Evolutionary conservation across 2,888 invertebrate genomes (phyloP), one percentile per base, ranked within the genome.

Genomic region (Empis stercorea): DNA sequence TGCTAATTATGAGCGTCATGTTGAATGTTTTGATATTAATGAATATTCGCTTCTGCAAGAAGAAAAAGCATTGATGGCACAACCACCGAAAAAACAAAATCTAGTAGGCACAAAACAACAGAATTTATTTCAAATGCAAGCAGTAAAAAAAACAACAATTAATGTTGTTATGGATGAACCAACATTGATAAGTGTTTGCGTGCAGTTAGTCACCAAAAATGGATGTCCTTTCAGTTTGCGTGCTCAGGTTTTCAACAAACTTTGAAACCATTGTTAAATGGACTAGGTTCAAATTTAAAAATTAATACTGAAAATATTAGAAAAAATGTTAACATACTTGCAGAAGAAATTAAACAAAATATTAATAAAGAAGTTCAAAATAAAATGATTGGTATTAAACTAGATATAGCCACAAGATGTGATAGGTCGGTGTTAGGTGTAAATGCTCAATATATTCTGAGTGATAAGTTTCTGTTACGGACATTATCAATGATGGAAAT

Each of bases 371-470:
- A 34, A n/a, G n/a, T 34, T 13, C 38, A 46, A 14, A 46, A 48
- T 14, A 47, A 42, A 37, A 48, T 48, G 40, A 16, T 51, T 20
- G 17, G 46, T 20, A 20, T 52, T 13, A 50, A 50, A 43, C 40
- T n/a, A n/a, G n/a, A n/a, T n/a, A n/a, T n/a, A n/a, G n/a, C n/a
- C n/a, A n/a, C n/a, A n/a, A n/a, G n/a, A 20, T 39, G 30, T 17
- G 49, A 46, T 4, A 46, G 45, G 38, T 43, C 44, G 2, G 36
- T 52, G 40, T 37, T 48, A 30, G 47, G 43, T n/a, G 39, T 52
- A 39, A 49, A 48, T 41, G 30, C 47, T 15, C 49, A 51, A 46
- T 52, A 49, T 30, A 47, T 49, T n/a, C 38, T 42, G 14, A 43
- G 49, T 30, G 49, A 43, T 36, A 51, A 51, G 45, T 46, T 51